These are phyloP conservation scores for Drosophila siamana DNA, from an alignment of 2,888 invertebrate species.

Conservation along the genomic window DNA sequence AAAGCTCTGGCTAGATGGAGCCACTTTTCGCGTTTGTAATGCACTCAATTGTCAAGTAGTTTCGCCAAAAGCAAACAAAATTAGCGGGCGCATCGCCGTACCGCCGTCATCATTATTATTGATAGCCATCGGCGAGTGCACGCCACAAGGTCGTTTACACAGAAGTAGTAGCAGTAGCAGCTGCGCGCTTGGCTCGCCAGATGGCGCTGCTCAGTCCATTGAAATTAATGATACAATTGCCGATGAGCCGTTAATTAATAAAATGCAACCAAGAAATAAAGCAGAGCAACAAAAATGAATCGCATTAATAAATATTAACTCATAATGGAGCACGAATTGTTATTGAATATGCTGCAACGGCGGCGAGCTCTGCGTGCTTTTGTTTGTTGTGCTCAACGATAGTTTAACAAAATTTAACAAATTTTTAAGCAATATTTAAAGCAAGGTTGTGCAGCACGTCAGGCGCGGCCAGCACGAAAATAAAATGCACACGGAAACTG, in stretches of 20 bases:
- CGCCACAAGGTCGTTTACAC: conserved; percentile 65
- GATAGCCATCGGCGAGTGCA: conserved; percentile 42
- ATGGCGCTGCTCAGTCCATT: conserved; percentile 52
- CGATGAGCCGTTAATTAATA: conserved; percentile 63
- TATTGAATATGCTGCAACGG: conserved; percentile 35
- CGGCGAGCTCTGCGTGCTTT: conserved; percentile 21
- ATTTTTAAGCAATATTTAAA: conserved; percentile 60
- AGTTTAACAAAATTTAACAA: conserved; percentile 60
- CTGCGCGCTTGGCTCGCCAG: conserved; percentile 56
- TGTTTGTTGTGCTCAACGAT: conserved; percentile 8
- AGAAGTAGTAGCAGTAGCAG: neutral
- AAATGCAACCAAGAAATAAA: conserved; percentile 44
- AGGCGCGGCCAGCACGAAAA: conserved; percentile 63
- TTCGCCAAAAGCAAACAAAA: conserved; percentile 38
- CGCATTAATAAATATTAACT: conserved; percentile 77
- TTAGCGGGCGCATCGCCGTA: too few relatives aligned
- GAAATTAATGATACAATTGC: conserved; percentile 56
- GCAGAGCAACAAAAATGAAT: conserved; percentile 19
- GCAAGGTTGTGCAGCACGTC: conserved; percentile 37
- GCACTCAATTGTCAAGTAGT: conserved; percentile 44
- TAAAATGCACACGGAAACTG: conserved; percentile 71
- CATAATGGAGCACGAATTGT: conserved; percentile 63
- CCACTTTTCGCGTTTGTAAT: conserved; percentile 57
- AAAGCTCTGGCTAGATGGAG: conserved; percentile 41
- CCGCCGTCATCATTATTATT: too few relatives aligned